Evolutionary conservation across 1,140 invertebrate genomes (phyloP), one percentile per base, ranked within the genome.

Genomic region (Macrostomum lignano): DNA sequence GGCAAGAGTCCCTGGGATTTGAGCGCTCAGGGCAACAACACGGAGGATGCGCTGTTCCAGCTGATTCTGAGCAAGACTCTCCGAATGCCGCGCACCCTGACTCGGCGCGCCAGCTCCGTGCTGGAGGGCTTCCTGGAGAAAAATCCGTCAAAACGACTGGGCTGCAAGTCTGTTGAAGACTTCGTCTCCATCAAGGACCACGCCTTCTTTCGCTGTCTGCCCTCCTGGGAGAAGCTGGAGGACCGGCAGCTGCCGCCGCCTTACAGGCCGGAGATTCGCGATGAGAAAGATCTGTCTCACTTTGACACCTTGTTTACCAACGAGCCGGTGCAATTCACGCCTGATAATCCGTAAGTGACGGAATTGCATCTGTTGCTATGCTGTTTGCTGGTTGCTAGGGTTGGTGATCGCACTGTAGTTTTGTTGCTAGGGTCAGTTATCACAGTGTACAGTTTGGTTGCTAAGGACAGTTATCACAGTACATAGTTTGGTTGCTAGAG

Each of bases 81-180:
- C 53, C 72, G 91, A 51, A 94, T 96, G 52, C 91, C 91, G 2
- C 65, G 88, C 19, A 86, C 79, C 17, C 60, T 98, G 36, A 86
- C 82, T 28, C 82, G 94, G 24, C 86, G 88, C 55, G 88, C 91
- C 9, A 77, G 78, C 9, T 79, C 74, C n/a, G 76, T 94, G 25
- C 67, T 98, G n/a, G 96, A 93, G 64, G 84, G 84, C 39, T 98
- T 98, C 63, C 69, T 98, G 10, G 88, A 93, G 56, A 98, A 66
- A 65, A 84, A 79, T 60, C 88, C 88, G 3, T 65, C 63, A 11
- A 81, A 94, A 52, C 66, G 88, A 35, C 61, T 98, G 33, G 91
- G 88, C 31, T 96, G 86, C 51, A 71, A 77, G 48, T 65, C 69
- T 3, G 44, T 61, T 21, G 69, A 69, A 25, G 78, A 75, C 20